phyloP scores from a whole-genome alignment of 2,888 invertebrate species.

The Druceiella hillmani region DNA sequence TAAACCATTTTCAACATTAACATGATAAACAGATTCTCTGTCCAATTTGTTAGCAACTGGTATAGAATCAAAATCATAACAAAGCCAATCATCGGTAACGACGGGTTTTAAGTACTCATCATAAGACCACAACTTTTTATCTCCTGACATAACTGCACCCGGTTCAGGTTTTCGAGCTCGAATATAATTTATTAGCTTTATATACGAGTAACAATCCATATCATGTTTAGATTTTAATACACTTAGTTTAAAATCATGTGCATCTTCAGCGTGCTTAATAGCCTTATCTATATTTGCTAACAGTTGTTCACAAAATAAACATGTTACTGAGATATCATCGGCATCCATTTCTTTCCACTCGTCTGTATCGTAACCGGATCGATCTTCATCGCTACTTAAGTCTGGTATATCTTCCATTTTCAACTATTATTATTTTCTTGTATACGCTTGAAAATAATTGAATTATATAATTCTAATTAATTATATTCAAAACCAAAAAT shows the following conservation, averaged over 20 bases:
- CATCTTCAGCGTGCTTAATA: conserved; percentile 58
- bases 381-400: conserved; percentile 47
- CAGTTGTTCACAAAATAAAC: conserved; percentile 67
- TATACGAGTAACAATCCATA: conserved; percentile 78
- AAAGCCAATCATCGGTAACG: conserved; percentile 75
- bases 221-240: conserved; percentile 61
- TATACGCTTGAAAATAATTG: too few species aligned
- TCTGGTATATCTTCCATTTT: conserved; percentile 46
- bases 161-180: conserved; percentile 56
- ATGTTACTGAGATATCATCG: conserved; percentile 42
- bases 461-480: too few species aligned
- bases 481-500: too few species aligned
- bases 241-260: conserved; percentile 62
- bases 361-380: conserved; percentile 42
- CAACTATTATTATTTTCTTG: too few species aligned
- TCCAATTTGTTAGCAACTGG: conserved; percentile 24
- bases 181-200: conserved; percentile 77
- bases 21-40: conserved; percentile 45
- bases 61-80: conserved; percentile 63
- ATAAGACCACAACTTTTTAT: conserved; percentile 61
- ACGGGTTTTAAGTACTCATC: conserved; percentile 75
- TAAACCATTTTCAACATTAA: conserved; percentile 56
- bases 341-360: conserved; percentile 50
- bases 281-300: conserved; percentile 58
- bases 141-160: conserved; percentile 48